Percentiles rank a stretch among this genome's conserved stretches.
Conservation (phyloP, 2,113 vertebrate species). For the Pheucticus melanocephalus region DNA sequence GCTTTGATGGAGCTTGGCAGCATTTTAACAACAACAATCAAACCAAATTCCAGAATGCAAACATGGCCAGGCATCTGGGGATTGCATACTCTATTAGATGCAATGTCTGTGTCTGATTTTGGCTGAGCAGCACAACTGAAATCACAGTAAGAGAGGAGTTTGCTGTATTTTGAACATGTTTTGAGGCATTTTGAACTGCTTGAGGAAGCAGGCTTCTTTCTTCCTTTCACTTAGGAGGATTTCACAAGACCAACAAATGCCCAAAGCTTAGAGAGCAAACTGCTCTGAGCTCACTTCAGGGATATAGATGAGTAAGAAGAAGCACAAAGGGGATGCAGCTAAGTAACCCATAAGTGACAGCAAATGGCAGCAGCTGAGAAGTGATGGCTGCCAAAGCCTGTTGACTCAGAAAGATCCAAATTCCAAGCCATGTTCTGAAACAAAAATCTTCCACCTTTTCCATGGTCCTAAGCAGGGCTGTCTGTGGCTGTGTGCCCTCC, state of each 20-base stretch:
- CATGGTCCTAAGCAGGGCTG: neutral
- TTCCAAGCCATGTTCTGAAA: neutral
- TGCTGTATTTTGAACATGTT: neutral
- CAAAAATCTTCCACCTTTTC: neutral
- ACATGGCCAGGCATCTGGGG: neutral
- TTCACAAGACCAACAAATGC: neutral
- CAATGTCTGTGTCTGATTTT: neutral
- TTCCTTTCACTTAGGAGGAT: neutral
- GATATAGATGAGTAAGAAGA: neutral
- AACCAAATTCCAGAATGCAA: neutral
- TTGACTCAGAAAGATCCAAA: neutral
- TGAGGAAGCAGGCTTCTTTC: neutral
- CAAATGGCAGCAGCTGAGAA: neutral
- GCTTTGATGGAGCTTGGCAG: neutral
- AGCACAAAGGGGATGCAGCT: neutral
- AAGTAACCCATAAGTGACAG: neutral
- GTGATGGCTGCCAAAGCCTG: neutral
- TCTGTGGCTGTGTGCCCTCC: neutral
- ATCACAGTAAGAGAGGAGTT: neutral
- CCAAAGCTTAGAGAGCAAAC: neutral
- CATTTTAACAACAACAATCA: neutral
- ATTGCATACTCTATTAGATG: neutral
- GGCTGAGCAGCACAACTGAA: neutral
- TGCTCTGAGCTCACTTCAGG: neutral
- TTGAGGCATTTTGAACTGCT: neutral